A percentile compares a stretch with the other conserved stretches of the same genome.
Evolutionary conservation across 2,888 invertebrate genomes (phyloP).

Genomic region (Lithosia quadra): DNA sequence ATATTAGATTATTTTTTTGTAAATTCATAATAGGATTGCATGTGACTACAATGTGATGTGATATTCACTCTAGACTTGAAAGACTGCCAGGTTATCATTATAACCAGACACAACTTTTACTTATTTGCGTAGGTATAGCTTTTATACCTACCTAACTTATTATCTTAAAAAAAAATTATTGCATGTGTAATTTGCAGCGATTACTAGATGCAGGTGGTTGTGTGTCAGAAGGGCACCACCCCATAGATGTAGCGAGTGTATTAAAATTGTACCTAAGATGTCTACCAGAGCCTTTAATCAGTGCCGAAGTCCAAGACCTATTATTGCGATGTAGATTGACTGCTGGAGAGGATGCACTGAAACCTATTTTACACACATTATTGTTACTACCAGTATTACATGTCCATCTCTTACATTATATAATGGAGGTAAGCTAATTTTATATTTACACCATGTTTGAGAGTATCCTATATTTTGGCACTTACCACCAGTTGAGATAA

Average conservation of each 20-base stretch:
- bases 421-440: constrained; percentile 89
- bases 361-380: constrained; percentile 90
- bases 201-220: constrained; percentile 90
- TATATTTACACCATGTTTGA: not conserved
- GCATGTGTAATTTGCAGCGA: constrained; percentile 76
- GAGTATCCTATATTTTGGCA: no score
- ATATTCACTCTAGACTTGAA: no score
- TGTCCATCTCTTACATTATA: constrained; percentile 92
- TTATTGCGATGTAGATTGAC: constrained; percentile 90
- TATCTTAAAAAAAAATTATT: no score
- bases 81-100: no score
- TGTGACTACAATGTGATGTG: no score
- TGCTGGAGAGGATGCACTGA: constrained; percentile 85
- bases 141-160: no score
- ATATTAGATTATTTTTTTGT: no score
- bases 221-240: constrained; percentile 90
- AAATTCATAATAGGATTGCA: no score
- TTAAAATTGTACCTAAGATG: constrained; percentile 95
- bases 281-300: constrained; percentile 94
- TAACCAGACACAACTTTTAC: no score
- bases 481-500: no score
- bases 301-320: constrained; percentile 91
- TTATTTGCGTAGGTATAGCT: no score
- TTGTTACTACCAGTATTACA: constrained; percentile 92
- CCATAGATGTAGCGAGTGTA: constrained; percentile 94